Base-by-base conservation (phyloP, 2,113 vertebrate species). In the Circaetus gallicus region DNA sequence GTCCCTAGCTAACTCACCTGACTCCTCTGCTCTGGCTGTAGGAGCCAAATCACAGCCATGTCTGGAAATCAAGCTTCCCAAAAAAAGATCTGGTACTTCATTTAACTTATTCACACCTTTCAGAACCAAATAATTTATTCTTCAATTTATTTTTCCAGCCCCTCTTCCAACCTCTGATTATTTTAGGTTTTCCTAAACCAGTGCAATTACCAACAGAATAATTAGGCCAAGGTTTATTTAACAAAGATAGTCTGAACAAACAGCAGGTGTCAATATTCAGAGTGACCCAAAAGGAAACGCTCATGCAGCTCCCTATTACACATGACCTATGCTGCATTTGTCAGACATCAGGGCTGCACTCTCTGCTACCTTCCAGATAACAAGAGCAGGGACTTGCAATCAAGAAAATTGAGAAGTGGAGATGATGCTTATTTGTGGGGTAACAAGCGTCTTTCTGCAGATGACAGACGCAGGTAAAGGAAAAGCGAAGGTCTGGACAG, bases 151-250 rank as follows among this genome's bases (percentile, higher is more conserved):
- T 92, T 91, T 70, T 16, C 2, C 3, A 63, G 24, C 43, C 6
- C 2, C 76, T 53, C 19, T 45, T 38, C 20, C 32, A 18, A 31
- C 13, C 20, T 38, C 42, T 9, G 38, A 6, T 38, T 24, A 17
- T 50, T 78, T 70, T 6, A 40, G 38, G 0, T 69, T 36, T 63
- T 56, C 55, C 77, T 26, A 32, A 82, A 22, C 31, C 5, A 8
- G 24, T 1, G 5, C 0, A 3, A 26, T 73, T 31, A 66, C 53
- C 76, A 50, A 12, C 0, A 26, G 77, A 63, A 53, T 55, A 78
- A 91, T 71, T 3, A 79, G 93, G 95, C 86, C 89, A 91, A 91
- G 69, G 73, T 84, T 93, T 94, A 42, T 84, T 91, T 67, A 61
- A 34, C 17, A 14, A 7, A 79, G 89, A 93, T 78, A 87, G 53